Base-by-base conservation (phyloP, 1,140 invertebrate genomes). In the Doryteuthis pealeii region DNA sequence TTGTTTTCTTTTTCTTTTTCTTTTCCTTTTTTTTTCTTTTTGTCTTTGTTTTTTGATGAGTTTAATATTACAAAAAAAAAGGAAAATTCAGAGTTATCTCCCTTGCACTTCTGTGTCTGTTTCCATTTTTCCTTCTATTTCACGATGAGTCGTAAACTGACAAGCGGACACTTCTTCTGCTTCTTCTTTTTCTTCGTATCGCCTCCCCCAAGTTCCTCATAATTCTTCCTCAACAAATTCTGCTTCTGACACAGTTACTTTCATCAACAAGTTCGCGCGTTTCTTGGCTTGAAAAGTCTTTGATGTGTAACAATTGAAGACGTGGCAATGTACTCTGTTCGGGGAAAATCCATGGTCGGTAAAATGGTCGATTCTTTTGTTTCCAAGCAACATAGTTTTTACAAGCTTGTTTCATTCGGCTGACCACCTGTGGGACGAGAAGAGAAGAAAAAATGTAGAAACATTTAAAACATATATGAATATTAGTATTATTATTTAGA, bases 291-390 rank as follows among this genome's bases (percentile, higher is more conserved):
- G 76, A 72, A 22, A 80, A 67, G 15, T 74, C 70, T 49, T 80
- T 76, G 30, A 84, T 82, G 68, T 83, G 77, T 1, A 72, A 73
- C 67, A 81, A 78, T 72, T 85, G 77, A 49, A 81, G 74, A 10
- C 79, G 73, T 2, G 84, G 83, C 18, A 85, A 74, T 72, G 80
- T 86, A 74, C 93, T 94, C 87, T 96, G 94, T 83, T 96, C 94
- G 0, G 94, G 94, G 87, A 91, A 92, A 73, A 94, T 90, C 95
- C 95, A 96, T 2, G 95, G 94, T 86, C 95, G 96, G 76, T 90
- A 91, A 82, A 91, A 89, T 6, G 94, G 93, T 79, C 92, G 91
- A 82, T 93, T 90, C 58, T 92, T 90, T 72, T 88, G 85, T 88
- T 96, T 96, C 95, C 95, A 96, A 28, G 89, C 89, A 14, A 90